A percentile compares a stretch with the other conserved stretches of the same genome.
phyloP scores from a whole-genome alignment of 1,140 invertebrate genomes.

The Trichoplusia ni region DNA sequence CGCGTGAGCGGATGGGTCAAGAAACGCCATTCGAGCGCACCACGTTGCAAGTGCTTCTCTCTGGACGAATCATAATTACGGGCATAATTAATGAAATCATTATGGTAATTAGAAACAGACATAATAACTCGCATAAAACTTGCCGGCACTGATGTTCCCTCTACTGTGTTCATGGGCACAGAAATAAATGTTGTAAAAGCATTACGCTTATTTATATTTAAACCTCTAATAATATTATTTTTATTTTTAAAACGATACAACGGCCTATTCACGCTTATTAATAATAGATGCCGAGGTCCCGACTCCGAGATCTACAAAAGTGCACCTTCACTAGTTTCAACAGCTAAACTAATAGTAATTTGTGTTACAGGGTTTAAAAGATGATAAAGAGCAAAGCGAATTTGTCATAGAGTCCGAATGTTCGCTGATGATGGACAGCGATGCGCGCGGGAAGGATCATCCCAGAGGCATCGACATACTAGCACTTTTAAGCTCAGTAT shows the following conservation, averaged over 20 bases:
- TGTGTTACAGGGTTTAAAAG: conserved; percentile 52
- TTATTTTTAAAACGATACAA: too few relatives aligned
- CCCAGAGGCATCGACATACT: conserved; percentile 44
- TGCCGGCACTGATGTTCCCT: too few relatives aligned
- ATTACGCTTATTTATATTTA: too few relatives aligned
- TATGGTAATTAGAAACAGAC: too few relatives aligned
- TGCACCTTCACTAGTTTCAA: too few relatives aligned
- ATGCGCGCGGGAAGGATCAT: conserved; percentile 40
- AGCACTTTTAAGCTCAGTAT: conserved; percentile 32
- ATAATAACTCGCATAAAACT: too few relatives aligned
- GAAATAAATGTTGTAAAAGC: too few relatives aligned
- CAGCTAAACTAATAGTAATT: background rate
- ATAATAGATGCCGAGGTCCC: too few relatives aligned
- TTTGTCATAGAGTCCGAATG: conserved; percentile 65
- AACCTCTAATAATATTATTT: too few relatives aligned
- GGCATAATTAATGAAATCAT: conserved; percentile 73
- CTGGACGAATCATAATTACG: conserved; percentile 68
- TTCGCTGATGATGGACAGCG: conserved; percentile 63
- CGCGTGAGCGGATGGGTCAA: conserved; percentile 42
- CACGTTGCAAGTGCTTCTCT: conserved; percentile 66
- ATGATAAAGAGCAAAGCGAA: conserved; percentile 54
- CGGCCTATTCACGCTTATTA: too few relatives aligned
- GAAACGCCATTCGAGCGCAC: conserved; percentile 53
- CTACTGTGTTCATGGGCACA: too few relatives aligned
- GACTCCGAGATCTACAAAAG: too few relatives aligned